phyloP scores from a whole-genome alignment of 2,113 vertebrate genomes.

The Brienomyrus brachyistius region DNA sequence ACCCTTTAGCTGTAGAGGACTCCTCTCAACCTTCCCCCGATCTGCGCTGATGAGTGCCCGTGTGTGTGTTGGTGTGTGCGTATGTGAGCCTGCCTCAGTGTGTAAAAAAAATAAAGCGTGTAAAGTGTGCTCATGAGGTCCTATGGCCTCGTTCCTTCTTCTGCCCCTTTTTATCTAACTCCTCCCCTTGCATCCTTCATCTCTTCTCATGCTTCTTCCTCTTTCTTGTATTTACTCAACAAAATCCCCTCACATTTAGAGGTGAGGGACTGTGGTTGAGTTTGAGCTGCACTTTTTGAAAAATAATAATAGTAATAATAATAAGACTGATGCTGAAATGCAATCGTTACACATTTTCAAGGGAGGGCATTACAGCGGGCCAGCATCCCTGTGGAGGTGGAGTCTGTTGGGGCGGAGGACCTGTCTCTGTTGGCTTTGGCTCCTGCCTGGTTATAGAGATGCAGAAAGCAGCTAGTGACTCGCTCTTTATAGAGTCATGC shows the following conservation, averaged over 20 bases:
- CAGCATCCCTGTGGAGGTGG: neutral
- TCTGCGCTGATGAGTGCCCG: neutral
- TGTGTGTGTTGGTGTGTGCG: neutral
- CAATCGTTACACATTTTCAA: slow-evolving; percentile 13
- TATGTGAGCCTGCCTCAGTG: neutral
- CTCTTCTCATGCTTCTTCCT: neutral
- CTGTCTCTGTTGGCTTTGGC: neutral
- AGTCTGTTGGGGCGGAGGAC: neutral
- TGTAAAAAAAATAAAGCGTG: neutral
- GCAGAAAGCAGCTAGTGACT: neutral
- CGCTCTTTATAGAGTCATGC: neutral
- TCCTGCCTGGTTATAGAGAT: neutral
- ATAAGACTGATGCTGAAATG: slow-evolving; percentile 19
- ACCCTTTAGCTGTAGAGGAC: slow-evolving; percentile 1
- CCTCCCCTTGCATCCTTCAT: neutral
- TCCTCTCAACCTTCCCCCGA: neutral
- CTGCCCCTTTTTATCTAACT: neutral
- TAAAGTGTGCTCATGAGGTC: neutral
- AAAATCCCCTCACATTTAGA: neutral
- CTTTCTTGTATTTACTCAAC: slow-evolving; percentile 9
- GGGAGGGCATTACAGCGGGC: slow-evolving; percentile 12
- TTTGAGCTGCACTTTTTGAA: slow-evolving; percentile 22
- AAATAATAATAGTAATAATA: slow-evolving; percentile 18
- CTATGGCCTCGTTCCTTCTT: neutral
- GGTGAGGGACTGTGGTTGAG: neutral